Evolutionary conservation across 2,797 vertebrate genomes (phyloP).

Genomic region (Caiman crocodilus): DNA sequence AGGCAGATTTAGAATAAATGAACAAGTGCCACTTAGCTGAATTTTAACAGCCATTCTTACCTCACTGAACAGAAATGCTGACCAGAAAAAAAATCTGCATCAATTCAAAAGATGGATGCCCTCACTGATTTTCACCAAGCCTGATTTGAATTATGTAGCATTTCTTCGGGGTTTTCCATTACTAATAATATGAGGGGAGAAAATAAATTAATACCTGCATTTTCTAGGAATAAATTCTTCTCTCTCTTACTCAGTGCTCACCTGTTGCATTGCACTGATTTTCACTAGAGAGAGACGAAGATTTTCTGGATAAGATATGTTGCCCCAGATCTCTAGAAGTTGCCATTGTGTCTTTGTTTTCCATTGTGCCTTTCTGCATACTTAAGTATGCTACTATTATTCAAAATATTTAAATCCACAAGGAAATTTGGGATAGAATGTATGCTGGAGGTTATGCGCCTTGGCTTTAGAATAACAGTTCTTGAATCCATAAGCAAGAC

Average conservation of each 20-base stretch:
- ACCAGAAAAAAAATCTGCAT: neutral
- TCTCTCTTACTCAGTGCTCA: neutral
- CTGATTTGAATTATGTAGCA: neutral
- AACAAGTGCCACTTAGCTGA: neutral
- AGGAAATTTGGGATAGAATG: neutral
- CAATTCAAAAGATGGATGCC: neutral
- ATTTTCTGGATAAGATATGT: neutral
- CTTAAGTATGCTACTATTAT: neutral
- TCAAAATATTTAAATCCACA: neutral
- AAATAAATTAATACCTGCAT: rapidly evolving
- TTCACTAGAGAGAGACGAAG: neutral
- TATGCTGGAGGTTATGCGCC: neutral
- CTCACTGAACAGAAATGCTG: neutral
- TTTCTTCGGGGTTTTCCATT: neutral
- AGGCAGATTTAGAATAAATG: neutral
- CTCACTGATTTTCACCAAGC: neutral
- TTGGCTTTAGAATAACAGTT: too few relatives aligned
- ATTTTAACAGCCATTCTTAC: neutral
- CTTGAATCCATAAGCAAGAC: neutral
- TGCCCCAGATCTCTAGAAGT: neutral
- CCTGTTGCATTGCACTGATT: neutral
- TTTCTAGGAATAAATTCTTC: neutral
- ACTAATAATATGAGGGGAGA: neutral
- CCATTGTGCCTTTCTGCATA: neutral
- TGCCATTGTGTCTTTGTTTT: neutral